Base-by-base conservation (phyloP, 2,888 invertebrate genomes). In the Heliothis peltigera region DNA sequence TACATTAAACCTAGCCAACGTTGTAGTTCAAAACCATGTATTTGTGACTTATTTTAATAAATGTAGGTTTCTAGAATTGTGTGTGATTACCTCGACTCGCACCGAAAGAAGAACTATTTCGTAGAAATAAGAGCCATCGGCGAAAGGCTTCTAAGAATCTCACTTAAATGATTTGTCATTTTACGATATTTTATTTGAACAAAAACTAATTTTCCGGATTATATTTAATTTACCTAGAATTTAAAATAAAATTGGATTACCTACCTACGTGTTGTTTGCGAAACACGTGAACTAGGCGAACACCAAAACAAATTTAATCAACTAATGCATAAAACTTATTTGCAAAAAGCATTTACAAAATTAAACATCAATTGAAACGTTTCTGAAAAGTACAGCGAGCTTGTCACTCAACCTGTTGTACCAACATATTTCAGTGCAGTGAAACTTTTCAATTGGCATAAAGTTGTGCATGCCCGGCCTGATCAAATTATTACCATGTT, bases 401-500 rank as follows among this genome's bases (percentile, higher is more conserved):
- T 73, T 80, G 85, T 86, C 87, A 88, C 78, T 88, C 81, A 71
- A 63, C 73, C 67, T 75, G 77, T 73, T 79, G 76, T 79, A 84
- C 75, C 79, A 82, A 79, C 77, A 80, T 76, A 90, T 89, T 92
- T 85, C 79, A 86, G 86, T 90, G 90, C 89, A 89, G 89, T 80
- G 79, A 86, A 94, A 93, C 90, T 93, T 92, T 81, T 81, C 79
- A 80, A 91, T 93, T 92, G 91, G 89, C 88, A 90, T 87, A 89
- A 90, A 93, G 89, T 92, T 91, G 82, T 85, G 79, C 87, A 83
- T 87, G 81, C 84, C 83, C 86, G 87, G 90, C 87, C 87, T 94
- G 92, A 94, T 94, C 93, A 92, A 94, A 94, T 94, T 94, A 94
- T 93, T 92, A 89, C 91, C 89, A 88, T 91, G 91, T 92, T 91